A percentile compares a stretch with the other conserved stretches of the same genome.
Conservation (phyloP, 2,888 invertebrate species). For the Eubasilissa splendida region DNA sequence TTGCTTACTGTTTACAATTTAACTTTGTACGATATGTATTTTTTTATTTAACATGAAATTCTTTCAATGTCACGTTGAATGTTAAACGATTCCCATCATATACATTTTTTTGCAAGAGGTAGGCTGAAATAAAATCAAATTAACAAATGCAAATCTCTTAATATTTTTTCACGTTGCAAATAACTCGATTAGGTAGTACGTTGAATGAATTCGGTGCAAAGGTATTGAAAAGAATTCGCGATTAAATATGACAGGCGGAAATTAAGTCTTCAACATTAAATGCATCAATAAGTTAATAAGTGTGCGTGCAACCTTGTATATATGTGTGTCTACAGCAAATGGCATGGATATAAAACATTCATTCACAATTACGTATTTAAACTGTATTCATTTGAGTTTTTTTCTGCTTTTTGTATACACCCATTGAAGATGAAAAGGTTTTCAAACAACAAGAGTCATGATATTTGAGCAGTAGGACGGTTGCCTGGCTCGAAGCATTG, state of each 20-base stretch:
- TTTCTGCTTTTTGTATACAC: slow-evolving; percentile 13
- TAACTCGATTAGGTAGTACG: too few species aligned
- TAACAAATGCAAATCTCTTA: too few species aligned
- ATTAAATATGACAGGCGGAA: not conserved
- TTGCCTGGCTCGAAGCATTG: not conserved
- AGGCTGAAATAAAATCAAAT: too few species aligned
- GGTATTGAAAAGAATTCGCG: too few species aligned
- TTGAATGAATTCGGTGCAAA: too few species aligned
- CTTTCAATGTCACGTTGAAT: too few species aligned
- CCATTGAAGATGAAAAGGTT: slow-evolving; percentile 28
- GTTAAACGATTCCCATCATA: too few species aligned
- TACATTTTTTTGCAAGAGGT: too few species aligned
- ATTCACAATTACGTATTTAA: slow-evolving; percentile 41
- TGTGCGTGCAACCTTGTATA: not conserved
- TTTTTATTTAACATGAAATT: too few species aligned
- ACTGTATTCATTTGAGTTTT: slow-evolving; percentile 40
- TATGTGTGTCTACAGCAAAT: not conserved
- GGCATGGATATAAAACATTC: slow-evolving; percentile 42
- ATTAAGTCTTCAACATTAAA: not conserved
- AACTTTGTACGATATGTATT: too few species aligned
- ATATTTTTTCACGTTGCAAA: too few species aligned
- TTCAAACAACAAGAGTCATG: slow-evolving; percentile 12
- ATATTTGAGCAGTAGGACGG: slow-evolving; percentile 10
- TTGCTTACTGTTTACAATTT: too few species aligned
- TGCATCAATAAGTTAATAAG: not conserved